Evolutionary conservation across 2,797 vertebrate genomes (phyloP), one percentile per base, ranked within the genome.

Genomic region (Atherinosoma microstoma): DNA sequence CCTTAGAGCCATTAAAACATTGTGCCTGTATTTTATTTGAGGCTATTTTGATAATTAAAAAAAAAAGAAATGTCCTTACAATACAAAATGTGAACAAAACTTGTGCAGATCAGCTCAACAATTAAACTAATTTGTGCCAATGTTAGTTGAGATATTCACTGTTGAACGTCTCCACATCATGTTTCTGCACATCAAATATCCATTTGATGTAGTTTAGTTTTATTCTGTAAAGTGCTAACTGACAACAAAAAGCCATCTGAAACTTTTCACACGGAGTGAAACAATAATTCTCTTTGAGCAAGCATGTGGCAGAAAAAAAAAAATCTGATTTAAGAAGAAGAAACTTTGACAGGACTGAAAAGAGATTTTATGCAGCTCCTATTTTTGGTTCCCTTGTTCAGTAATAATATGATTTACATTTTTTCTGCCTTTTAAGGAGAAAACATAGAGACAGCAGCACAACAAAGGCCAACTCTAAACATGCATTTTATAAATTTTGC

Each of bases 401-500:
- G 20, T 71, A 40, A 51, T 60, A 66, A 58, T 35, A 45, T 3
- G 20, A 3, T 54, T 8, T 22, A 64, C 11, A 30, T 36, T 20
- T 57, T n/a, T 24, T 76, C 49, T 34, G 47, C 32, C 24, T 45
- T 71, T 80, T 24, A 24, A n/a, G 61, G 71, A 76, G 62, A 83
- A 80, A 85, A 80, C 65, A 80, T 82, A 67, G 58, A 40, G 68
- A 60, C 24, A 3, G 20, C n/a, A 15, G 57, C 65, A 61, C 67
- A 83, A 83, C 80, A 86, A 84, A 85, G 66, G 4, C 45, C 2
- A 11, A 67, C 68, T 77, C 73, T 79, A 56, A 76, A 84, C 67
- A 76, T 78, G 62, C 74, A 60, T 76, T 76, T 75, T 87, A 86
- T 92, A 71, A 82, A 90, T 84, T 83, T 27, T 24, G 73, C 68